phyloP scores from a whole-genome alignment of 2,888 invertebrate genomes.

The Isotomurus palustris region DNA sequence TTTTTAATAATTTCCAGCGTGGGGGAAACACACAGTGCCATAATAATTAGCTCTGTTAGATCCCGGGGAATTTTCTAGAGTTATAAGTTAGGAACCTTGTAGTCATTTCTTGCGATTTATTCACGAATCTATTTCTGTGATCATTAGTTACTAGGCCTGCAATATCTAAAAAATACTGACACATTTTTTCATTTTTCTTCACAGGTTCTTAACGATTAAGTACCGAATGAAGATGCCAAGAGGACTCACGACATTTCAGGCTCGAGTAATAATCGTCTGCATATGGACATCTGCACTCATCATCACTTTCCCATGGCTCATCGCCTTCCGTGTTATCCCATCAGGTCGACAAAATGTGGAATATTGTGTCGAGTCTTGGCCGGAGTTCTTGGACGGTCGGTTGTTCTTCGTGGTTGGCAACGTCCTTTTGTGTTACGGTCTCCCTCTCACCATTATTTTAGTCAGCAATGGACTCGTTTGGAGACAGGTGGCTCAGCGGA shows the following conservation, averaged over 20 bases:
- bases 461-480: slow-evolving; percentile 56
- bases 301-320: slow-evolving; percentile 54
- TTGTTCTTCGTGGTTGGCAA: slow-evolving; percentile 56
- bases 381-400: slow-evolving; percentile 49
- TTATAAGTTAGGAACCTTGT: too few species aligned
- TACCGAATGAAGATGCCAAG: slow-evolving; percentile 71
- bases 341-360: slow-evolving; percentile 63
- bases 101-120: too few species aligned
- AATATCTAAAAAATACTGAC: too few species aligned
- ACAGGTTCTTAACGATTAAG: slow-evolving; percentile 94
- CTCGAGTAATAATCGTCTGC: slow-evolving; percentile 56
- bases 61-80: too few species aligned
- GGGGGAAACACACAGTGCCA: too few species aligned
- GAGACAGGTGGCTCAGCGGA: slow-evolving; percentile 52
- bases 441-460: slow-evolving; percentile 55
- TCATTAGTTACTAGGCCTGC: too few species aligned
- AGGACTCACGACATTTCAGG: slow-evolving; percentile 82
- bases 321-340: slow-evolving; percentile 61
- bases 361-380: slow-evolving; percentile 56
- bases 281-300: slow-evolving; percentile 53
- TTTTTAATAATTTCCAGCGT: too few species aligned
- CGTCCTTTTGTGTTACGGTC: slow-evolving; percentile 55
- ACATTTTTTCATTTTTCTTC: too few species aligned
- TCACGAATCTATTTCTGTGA: too few species aligned
- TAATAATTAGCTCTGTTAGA: too few species aligned